phyloP scores from a whole-genome alignment of 1,140 invertebrate species.

The Bemisia tabaci region DNA sequence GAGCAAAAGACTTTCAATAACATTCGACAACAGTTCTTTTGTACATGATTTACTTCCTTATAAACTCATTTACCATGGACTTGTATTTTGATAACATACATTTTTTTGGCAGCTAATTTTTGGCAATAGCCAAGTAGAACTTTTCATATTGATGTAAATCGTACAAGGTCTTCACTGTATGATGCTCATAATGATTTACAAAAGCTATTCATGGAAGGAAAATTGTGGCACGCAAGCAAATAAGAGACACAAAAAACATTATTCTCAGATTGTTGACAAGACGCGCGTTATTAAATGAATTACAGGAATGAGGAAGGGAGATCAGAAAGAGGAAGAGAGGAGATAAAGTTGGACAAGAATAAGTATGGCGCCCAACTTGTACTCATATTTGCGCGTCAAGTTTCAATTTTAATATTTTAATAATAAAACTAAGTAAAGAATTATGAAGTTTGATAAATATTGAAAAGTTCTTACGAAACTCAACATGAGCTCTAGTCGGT shows the following conservation, averaged over 20 bases:
- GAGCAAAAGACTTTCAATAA: too few relatives aligned
- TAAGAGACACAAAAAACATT: background rate
- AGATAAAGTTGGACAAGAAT: background rate
- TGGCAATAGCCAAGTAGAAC: too few relatives aligned
- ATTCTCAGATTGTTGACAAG: background rate
- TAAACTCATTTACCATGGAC: too few relatives aligned
- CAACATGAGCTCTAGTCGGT: background rate
- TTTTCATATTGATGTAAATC: too few relatives aligned
- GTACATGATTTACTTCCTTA: too few relatives aligned
- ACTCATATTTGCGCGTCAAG: background rate
- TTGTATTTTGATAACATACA: too few relatives aligned
- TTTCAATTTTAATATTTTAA: conserved; percentile 1
- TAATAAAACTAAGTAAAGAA: background rate
- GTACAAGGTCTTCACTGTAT: background rate
- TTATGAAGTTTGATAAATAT: background rate
- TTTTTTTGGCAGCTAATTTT: too few relatives aligned
- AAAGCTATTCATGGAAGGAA: background rate
- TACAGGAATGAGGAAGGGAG: background rate
- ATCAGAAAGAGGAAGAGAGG: background rate
- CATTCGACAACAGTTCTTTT: too few relatives aligned
- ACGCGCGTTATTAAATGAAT: too few relatives aligned
- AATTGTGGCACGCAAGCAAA: background rate
- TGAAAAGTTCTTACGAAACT: background rate
- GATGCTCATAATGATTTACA: background rate
- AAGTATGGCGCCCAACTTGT: background rate